Conservation (phyloP, 1,140 invertebrate species). For the Leptopilina clavipes region DNA sequence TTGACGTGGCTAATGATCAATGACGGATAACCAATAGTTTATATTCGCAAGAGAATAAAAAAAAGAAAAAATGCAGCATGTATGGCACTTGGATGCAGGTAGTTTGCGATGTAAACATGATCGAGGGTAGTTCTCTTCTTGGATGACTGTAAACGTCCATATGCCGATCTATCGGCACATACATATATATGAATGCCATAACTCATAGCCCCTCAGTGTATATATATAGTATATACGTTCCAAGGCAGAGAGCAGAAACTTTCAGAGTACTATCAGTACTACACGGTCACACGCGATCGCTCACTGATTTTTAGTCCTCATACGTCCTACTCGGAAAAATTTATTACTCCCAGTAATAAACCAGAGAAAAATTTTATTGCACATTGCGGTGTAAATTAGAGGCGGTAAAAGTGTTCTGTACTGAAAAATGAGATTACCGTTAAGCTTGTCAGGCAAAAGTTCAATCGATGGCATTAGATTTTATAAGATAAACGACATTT, state of each 20-base stretch:
- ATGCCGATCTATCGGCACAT: constrained; percentile 38
- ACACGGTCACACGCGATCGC: constrained; percentile 25
- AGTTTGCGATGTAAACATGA: constrained; percentile 6
- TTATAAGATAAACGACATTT: constrained; percentile 11
- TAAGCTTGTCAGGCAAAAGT: constrained; percentile 15
- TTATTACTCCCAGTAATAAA: constrained; percentile 29
- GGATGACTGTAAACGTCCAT: constrained; percentile 37
- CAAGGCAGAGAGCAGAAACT: background rate
- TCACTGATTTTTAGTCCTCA: constrained; percentile 32
- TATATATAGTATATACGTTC: too few species aligned
- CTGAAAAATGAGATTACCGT: constrained; percentile 17
- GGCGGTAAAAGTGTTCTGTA: background rate
- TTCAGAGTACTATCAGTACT: constrained; percentile 19
- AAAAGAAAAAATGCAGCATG: constrained; percentile 21
- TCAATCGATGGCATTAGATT: constrained; percentile 29
- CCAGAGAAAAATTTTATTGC: background rate
- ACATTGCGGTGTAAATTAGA: constrained; percentile 26
- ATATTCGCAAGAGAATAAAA: constrained; percentile 29
- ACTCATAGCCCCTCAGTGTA: constrained; percentile 40
- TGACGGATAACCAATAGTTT: constrained; percentile 51
- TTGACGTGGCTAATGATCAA: constrained; percentile 53
- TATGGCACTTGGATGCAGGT: constrained; percentile 24
- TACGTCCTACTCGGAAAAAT: constrained; percentile 8
- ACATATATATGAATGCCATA: constrained; percentile 43
- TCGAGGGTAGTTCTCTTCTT: background rate